Base-by-base conservation (phyloP, 2,888 invertebrate genomes). In the Petrophora chlorosata region DNA sequence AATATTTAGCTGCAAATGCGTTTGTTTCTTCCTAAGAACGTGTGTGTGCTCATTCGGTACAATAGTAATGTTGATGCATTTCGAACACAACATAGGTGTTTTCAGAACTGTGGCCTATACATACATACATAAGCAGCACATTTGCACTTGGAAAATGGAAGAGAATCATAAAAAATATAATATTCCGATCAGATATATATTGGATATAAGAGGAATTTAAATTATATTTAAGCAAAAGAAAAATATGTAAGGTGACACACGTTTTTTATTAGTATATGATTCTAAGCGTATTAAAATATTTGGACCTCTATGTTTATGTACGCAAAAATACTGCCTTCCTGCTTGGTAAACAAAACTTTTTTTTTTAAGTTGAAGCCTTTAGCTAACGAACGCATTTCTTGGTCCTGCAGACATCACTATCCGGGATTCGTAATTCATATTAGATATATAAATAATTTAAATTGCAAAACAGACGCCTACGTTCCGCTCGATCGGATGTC, bases 61-160 rank as follows among this genome's bases (percentile, higher is more conserved):
- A 84, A 84, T 84, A 78, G 83, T 73, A 54, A 70, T 84, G 83
- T 83, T 83, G 83, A 79, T 77, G 77, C 62, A 75, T 65, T 64
- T 63, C 67, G 65, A 73, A 59, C 66, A 81, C 72, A 85, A 87
- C 84, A 84, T 70, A 67, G 53, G 51, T 79, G 82, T 85, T 85
- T 84, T 80, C 82, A 81, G 84, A 85, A 84, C 49, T 59, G 62
- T 61, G 48, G 59, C 60, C 58, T 64, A 68, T 63, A 69, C 71
- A 70, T 63, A 69, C 71, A 70, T 74, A 74, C 76, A 63, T 41
- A 59, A 56, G 58, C 52, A 38, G 28, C 38, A 48, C 56, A 60
- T 61, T 59, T 52, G 28, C 60, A 59, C 48, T 56, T 56, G 56
- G 54, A 49, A 41, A 53, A 54, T 52, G 36, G 30, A 8, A 51